A percentile compares a stretch with the other conserved stretches of the same genome.
Conservation (phyloP, 1,140 invertebrate genomes). For the Megalopta genalis region DNA sequence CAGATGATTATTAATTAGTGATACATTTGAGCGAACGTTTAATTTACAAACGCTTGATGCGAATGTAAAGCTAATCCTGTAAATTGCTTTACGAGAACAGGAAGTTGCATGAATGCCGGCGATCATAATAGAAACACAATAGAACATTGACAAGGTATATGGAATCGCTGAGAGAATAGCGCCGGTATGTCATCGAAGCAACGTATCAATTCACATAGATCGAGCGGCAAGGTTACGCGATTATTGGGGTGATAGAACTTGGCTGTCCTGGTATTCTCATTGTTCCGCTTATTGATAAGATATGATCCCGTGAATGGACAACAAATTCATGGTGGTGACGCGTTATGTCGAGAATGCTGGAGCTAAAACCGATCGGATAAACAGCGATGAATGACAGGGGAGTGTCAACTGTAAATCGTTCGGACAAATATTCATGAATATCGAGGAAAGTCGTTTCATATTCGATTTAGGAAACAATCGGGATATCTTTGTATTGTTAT, state of each 20-base stretch:
- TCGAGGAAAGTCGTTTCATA: too few species aligned
- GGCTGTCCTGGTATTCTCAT: constrained; percentile 46
- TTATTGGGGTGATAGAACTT: constrained; percentile 42
- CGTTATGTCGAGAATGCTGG: background rate
- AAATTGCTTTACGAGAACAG: too few species aligned
- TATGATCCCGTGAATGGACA: background rate
- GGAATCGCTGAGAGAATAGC: constrained; percentile 24
- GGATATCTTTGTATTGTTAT: too few species aligned
- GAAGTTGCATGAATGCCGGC: too few species aligned
- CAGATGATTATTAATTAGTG: too few species aligned
- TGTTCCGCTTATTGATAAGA: constrained; percentile 23
- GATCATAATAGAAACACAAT: background rate
- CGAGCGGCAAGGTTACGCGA: constrained; percentile 49
- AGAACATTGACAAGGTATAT: background rate
- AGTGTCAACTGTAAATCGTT: too few species aligned
- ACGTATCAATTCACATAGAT: constrained; percentile 39
- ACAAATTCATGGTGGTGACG: background rate
- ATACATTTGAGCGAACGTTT: too few species aligned
- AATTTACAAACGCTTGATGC: too few species aligned
- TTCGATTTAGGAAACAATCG: too few species aligned
- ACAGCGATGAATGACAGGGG: background rate
- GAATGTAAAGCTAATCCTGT: too few species aligned
- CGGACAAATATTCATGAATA: too few species aligned
- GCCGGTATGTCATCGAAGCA: constrained; percentile 29
- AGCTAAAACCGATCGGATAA: background rate